Conservation (phyloP, 2,888 invertebrate species). For the Xanthia togata region DNA sequence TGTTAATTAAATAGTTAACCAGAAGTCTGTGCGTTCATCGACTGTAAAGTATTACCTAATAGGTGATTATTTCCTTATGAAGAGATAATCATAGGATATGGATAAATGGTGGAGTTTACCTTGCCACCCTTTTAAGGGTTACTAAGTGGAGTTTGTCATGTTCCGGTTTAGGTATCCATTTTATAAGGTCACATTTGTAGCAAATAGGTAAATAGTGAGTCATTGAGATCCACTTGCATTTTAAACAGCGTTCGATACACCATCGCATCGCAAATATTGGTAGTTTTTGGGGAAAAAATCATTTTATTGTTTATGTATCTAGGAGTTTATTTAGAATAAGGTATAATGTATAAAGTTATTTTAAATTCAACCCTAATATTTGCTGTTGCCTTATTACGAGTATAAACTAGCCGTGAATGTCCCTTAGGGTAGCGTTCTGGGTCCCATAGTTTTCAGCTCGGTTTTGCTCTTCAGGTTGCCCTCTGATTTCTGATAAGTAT, state of each 20-base stretch:
- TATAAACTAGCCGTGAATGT: not conserved
- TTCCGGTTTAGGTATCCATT: not conserved
- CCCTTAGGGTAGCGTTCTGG: not conserved
- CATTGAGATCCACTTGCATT: not conserved
- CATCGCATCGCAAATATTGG: not conserved
- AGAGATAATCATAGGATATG: not conserved
- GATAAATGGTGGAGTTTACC: constrained; percentile 1
- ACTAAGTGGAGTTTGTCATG: constrained; percentile 7
- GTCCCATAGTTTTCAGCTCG: not conserved
- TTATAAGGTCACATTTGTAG: not conserved
- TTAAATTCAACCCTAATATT: not conserved
- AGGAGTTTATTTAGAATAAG: too few relatives aligned
- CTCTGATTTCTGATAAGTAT: not conserved
- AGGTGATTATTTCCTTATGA: constrained; percentile 16
- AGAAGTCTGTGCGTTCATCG: not conserved
- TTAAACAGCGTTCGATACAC: not conserved
- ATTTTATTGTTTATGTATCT: not conserved
- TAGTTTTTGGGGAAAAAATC: not conserved
- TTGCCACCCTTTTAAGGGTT: constrained; percentile 15
- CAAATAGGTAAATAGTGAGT: not conserved
- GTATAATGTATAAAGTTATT: too few relatives aligned
- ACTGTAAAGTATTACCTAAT: constrained; percentile 2
- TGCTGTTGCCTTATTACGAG: not conserved
- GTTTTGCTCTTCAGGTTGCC: too few relatives aligned
- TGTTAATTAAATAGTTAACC: not conserved